These are phyloP conservation scores for Struthidea cinerea DNA, from an alignment of 2,113 vertebrate species.

Conservation along the genomic window DNA sequence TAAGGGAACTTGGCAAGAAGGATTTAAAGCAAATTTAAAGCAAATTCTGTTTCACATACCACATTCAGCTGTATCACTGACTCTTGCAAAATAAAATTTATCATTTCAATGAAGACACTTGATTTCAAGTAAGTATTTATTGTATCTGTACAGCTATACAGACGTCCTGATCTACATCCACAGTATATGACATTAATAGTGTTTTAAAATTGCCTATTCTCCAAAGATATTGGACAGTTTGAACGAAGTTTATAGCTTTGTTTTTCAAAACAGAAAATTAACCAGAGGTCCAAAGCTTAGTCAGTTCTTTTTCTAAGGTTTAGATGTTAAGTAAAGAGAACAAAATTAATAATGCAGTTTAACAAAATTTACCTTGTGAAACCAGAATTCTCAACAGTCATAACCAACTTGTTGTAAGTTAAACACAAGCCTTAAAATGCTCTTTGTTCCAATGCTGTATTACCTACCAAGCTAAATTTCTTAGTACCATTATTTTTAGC, in stretches of 20 bases:
- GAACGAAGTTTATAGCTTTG: background rate
- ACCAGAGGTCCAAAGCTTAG: background rate
- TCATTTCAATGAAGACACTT: background rate
- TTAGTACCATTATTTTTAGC: background rate
- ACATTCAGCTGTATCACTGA: background rate
- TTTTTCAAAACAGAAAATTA: background rate
- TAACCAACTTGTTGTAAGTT: background rate
- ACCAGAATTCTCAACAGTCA: background rate
- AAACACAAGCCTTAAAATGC: background rate
- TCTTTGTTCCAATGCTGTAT: background rate
- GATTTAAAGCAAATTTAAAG: background rate
- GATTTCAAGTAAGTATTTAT: background rate
- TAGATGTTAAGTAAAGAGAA: background rate
- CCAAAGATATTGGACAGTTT: background rate
- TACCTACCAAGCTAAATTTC: background rate
- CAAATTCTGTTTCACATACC: background rate
- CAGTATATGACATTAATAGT: background rate
- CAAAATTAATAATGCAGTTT: background rate
- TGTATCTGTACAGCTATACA: background rate
- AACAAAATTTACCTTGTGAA: background rate
- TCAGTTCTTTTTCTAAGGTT: background rate
- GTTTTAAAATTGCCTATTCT: background rate
- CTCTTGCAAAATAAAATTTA: background rate
- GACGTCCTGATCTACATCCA: background rate
- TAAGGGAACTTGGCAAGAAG: background rate